phyloP scores from a whole-genome alignment of 2,797 vertebrate genomes.

The Enteromius radiatus region DNA sequence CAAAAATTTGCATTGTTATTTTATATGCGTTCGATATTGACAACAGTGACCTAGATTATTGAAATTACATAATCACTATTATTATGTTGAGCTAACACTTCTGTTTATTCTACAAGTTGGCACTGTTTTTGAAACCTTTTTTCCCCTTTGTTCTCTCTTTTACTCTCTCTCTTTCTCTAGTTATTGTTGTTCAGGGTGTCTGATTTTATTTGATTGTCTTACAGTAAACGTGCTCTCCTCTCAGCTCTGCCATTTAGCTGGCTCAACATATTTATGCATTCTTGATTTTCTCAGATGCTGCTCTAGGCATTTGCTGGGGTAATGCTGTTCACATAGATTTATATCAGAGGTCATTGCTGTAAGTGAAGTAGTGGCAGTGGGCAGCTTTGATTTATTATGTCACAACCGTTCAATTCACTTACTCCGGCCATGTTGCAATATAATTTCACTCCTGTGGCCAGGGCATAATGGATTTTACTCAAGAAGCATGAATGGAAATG shows the following conservation, averaged over 20 bases:
- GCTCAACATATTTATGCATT: conserved; percentile 28
- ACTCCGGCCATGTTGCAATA: conserved; percentile 5
- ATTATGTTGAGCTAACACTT: neutral
- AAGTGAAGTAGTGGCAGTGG: conserved; percentile 15
- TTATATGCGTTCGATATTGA: neutral
- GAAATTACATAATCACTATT: neutral
- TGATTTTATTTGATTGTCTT: conserved; percentile 19
- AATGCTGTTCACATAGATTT: conserved; percentile 45
- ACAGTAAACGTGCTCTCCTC: neutral
- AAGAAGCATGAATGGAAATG: neutral
- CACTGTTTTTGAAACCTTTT: neutral
- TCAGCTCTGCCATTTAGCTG: conserved; percentile 18
- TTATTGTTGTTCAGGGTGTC: neutral
- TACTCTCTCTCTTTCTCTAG: neutral
- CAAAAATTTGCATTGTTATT: neutral
- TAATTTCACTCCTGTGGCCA: conserved; percentile 7
- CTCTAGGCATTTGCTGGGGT: conserved; percentile 23
- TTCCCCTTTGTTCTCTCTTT: neutral
- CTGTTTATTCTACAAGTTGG: neutral
- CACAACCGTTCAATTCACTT: neutral
- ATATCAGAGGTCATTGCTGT: conserved; percentile 2
- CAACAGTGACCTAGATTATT: neutral
- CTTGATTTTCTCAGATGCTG: conserved; percentile 16
- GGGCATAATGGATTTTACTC: conserved; percentile 4
- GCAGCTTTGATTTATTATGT: conserved; percentile 39